Evolutionary conservation across 2,888 invertebrate genomes (phyloP).

Genomic region (Lomographa bimaculata): DNA sequence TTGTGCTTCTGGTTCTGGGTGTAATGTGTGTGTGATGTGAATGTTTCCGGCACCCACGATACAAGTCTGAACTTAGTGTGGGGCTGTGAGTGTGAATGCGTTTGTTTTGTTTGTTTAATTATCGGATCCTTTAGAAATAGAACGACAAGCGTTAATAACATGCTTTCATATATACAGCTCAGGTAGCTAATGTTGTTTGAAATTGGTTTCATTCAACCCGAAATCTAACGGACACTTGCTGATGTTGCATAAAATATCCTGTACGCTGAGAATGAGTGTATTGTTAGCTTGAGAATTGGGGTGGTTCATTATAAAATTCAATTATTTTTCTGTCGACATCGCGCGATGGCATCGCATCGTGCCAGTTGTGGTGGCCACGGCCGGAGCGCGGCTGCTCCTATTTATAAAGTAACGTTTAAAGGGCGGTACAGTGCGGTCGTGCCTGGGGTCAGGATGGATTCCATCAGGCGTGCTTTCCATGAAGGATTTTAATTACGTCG

Average conservation of each 20-base stretch:
- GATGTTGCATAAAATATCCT: conserved; percentile 16
- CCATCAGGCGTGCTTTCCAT: conserved; percentile 78
- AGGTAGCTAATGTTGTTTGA: no score
- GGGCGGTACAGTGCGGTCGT: conserved; percentile 69
- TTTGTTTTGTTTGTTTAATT: no score
- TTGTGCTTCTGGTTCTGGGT: no score
- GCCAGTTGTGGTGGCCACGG: conserved; percentile 31
- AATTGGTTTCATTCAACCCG: conserved; percentile 21
- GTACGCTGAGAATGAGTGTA: conserved; percentile 1
- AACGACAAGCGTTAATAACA: no score
- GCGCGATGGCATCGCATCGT: conserved; percentile 34
- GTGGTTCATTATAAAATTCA: conserved; percentile 24
- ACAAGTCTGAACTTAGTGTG: no score
- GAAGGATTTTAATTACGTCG: conserved; percentile 82
- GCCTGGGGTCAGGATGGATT: conserved; percentile 75
- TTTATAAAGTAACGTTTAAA: conserved; percentile 75
- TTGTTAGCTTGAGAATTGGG: conserved; percentile 6
- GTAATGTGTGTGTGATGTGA: no score
- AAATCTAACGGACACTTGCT: conserved; percentile 14
- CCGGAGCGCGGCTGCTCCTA: conserved; percentile 54
- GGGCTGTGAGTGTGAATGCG: no score
- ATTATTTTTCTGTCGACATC: conserved; percentile 27
- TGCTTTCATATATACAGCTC: no score
- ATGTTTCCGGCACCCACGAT: no score
- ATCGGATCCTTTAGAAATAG: conserved; percentile 21